These are phyloP conservation scores for Spheniscus humboldti DNA, from an alignment of 2,797 vertebrate species.

Conservation along the genomic window DNA sequence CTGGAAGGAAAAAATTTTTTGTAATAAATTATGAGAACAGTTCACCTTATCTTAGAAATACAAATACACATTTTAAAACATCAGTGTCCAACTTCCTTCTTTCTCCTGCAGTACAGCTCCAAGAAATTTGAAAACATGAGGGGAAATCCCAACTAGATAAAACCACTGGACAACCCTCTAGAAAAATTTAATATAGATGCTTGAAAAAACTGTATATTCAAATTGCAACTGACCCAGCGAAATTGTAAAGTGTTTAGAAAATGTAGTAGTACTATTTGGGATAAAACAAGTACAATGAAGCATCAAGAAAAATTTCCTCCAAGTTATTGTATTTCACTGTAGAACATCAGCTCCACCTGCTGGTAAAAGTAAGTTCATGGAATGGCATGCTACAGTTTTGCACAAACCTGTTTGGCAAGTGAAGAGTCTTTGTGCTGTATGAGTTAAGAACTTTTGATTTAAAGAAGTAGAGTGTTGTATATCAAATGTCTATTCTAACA, in stretches of 20 bases:
- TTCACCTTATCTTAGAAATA: background rate
- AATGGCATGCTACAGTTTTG: background rate
- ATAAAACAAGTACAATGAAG: background rate
- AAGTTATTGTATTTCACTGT: background rate
- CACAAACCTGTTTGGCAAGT: background rate
- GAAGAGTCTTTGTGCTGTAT: background rate
- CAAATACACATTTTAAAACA: background rate
- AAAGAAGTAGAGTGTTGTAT: background rate
- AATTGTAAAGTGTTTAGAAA: background rate
- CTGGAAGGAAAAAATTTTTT: background rate
- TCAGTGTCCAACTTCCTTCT: background rate
- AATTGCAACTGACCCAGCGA: background rate
- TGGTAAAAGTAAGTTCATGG: constrained; percentile 34
- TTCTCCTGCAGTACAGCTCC: background rate
- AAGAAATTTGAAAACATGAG: background rate
- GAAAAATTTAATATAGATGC: background rate
- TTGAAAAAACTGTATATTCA: background rate
- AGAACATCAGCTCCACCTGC: constrained; percentile 68
- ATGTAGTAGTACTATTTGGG: background rate
- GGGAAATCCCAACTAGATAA: background rate
- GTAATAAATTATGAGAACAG: background rate
- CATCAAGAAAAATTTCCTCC: background rate
- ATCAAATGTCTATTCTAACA: background rate
- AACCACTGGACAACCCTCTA: background rate
- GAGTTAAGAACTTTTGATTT: background rate